phyloP scores from a whole-genome alignment of 2,888 invertebrate species.

The Loripinus fragilis region DNA sequence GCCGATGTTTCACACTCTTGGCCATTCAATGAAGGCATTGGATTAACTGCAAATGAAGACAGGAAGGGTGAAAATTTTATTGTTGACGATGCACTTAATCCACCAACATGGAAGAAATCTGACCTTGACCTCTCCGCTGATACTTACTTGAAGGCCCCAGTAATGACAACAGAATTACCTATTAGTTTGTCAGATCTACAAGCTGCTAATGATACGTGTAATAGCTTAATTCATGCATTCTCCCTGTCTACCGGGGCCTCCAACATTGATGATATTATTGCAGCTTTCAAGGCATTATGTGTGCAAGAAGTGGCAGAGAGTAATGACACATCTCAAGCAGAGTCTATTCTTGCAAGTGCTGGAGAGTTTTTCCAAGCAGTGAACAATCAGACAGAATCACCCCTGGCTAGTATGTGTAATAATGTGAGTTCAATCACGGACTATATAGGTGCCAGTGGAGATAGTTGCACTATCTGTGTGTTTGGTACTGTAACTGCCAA shows the following conservation, averaged over 20 bases:
- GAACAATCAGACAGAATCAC: constrained; percentile 43
- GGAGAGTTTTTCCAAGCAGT: constrained; percentile 41
- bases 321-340: constrained; percentile 50
- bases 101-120: constrained; percentile 67
- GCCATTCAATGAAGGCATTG: constrained; percentile 68
- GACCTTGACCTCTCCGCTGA: constrained; percentile 58
- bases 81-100: constrained; percentile 43
- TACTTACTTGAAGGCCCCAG: constrained; percentile 29
- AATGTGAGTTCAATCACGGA: constrained; percentile 28
- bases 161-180: constrained; percentile 36
- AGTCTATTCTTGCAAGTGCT: constrained; percentile 43
- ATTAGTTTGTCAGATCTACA: constrained; percentile 27
- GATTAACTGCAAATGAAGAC: constrained; percentile 55
- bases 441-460: constrained; percentile 54
- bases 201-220: constrained; percentile 44
- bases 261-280: constrained; percentile 33
- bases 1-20: constrained; percentile 66
- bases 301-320: constrained; percentile 38
- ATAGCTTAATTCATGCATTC: constrained; percentile 46
- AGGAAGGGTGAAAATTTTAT: constrained; percentile 58
- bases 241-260: constrained; percentile 35
- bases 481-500: constrained; percentile 57
- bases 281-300: constrained; percentile 54
- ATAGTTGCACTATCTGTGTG: constrained; percentile 51
- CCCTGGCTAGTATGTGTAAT: constrained; percentile 39